phyloP scores from a whole-genome alignment of 1,140 invertebrate species.

The Lamellibrachia luymesi region DNA sequence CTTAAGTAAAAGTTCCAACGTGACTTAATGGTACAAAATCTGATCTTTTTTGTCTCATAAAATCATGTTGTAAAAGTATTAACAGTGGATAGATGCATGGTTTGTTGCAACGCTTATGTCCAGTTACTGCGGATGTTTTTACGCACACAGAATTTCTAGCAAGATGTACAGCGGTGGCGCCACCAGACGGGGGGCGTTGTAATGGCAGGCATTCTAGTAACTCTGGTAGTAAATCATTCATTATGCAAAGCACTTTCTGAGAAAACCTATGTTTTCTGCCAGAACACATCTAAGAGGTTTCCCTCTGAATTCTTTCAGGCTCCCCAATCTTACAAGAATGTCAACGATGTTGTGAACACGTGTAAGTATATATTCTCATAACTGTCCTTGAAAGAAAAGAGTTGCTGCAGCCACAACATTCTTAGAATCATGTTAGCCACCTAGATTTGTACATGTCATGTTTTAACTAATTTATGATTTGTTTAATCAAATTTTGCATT shows the following conservation, averaged over 20 bases:
- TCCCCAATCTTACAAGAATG: slow-evolving; percentile 99
- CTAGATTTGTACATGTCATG: background rate
- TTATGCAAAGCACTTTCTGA: background rate
- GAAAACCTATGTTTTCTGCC: background rate
- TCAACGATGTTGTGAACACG: slow-evolving; percentile 98
- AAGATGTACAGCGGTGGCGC: background rate
- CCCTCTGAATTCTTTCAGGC: slow-evolving; percentile 57
- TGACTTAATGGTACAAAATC: too few species aligned
- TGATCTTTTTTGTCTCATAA: too few species aligned
- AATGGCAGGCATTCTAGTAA: background rate
- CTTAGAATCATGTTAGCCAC: background rate
- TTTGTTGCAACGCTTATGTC: too few species aligned
- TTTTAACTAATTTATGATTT: background rate
- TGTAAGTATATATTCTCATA: slow-evolving; percentile 60
- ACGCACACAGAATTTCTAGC: background rate
- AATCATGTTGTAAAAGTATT: too few species aligned
- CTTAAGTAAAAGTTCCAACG: too few species aligned
- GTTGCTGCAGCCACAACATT: slow-evolving; percentile 9
- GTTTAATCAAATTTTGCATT: too few species aligned
- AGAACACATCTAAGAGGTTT: background rate
- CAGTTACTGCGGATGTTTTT: too few species aligned
- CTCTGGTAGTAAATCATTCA: background rate
- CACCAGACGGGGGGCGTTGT: background rate
- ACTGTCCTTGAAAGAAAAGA: background rate
- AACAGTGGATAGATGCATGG: too few species aligned